Evolutionary conservation across 2,113 vertebrate genomes (phyloP), one percentile per base, ranked within the genome.

Genomic region (Rana temporaria): DNA sequence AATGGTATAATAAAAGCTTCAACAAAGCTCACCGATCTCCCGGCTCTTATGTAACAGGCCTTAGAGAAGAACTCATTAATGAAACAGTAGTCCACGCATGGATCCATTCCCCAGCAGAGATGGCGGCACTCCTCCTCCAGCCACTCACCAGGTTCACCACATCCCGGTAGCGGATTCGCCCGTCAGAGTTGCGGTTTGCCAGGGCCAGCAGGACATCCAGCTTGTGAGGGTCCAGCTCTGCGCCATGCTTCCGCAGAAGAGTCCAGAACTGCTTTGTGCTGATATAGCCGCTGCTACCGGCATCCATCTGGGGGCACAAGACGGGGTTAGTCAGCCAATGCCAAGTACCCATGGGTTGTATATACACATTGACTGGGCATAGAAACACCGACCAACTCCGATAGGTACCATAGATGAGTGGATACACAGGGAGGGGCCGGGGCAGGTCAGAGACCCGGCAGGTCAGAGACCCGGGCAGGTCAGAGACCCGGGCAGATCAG

Each of bases 101-200:
- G 26, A 5, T 67, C 30, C 16, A 32, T 4, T 67, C 4, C 65
- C 18, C 18, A n/a, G 20, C 62, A 64, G 42, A 48, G 42, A 3
- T 48, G 42, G 42, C 8, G 14, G 42, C 1, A 11, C 42, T 12
- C 1, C 1, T 2, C 4, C 5, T 34, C 68, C 7, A 24, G n/a
- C 24, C 32, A 85, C 97, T 98, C 89, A 99, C 98, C 96, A 99
- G 93, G 90, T 96, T 98, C 89, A 96, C 95, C 78, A 99, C 98
- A 87, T 99, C 97, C 91, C 98, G 97, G 91, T 99, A 98, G 90
- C 96, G 95, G 90, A 99, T 96, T 89, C 96, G 97, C 19, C 97
- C 97, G 1, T 98, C 95, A 0, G 96, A 93, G 38, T 97, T 97
- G 88, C 94, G 95, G 84, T 99, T 95, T 1, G 97, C 95, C 2